Base-by-base conservation (phyloP, 2,113 vertebrate species). In the Crotalus helleri region DNA sequence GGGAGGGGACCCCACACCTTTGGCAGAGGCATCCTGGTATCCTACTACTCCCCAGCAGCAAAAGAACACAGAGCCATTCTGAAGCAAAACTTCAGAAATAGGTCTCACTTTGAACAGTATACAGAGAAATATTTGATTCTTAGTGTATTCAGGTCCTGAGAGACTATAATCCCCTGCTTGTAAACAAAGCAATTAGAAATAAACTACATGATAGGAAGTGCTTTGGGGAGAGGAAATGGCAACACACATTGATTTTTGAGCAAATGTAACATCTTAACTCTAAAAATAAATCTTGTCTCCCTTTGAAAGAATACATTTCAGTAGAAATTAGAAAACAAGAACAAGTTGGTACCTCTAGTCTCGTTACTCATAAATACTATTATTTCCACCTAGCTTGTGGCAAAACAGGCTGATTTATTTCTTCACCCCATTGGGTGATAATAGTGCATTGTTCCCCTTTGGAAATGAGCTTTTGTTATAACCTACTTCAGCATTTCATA, bases 401-500 rank as follows among this genome's bases (percentile, higher is more conserved):
- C 44, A 59, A 29, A 87, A 13, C 33, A 85, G 85, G 44, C 39
- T 44, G 39, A 90, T 46, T 89, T 58, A 54, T 89, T 55, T 57
- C 53, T 88, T 39, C 2, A 12, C n/a, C 39, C 89, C 53, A 49
- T n/a, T 10, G 90, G 24, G 39, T 64, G 46, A 46, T 51, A 54
- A 29, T 53, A 23, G 21, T 10, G 4, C 39, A 51, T 74, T 74
- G n/a, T 44, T 54, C 61, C 29, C 86, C 51, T 92, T 55, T 54
- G 8, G 39, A 55, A 13, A 53, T 74, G 59, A 54, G 58, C 11
- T 54, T 88, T 81, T 54, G 15, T 89, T 21, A 29, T 92, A 53
- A 92, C 87, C 61, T 89, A 89, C 61, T 89, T 92, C 33, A 55
- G 59, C 51, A 89, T 57, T 89, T 92, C 51, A 12, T 64, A 55